Conservation (phyloP, 2,113 vertebrate species). For the Fregetta grallaria region DNA sequence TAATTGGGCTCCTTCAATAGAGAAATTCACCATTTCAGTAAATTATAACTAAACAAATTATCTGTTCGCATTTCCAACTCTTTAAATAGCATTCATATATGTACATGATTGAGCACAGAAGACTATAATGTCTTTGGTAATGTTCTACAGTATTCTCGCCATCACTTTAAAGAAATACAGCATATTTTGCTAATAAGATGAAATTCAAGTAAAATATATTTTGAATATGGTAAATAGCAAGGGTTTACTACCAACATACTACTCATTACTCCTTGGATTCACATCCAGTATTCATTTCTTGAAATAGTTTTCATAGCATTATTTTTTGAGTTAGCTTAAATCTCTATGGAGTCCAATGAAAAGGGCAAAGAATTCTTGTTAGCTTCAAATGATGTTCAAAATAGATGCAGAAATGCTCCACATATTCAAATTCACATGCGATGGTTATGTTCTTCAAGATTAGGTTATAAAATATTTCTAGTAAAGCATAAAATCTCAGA, state of each 20-base stretch:
- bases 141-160: not conserved
- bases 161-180: not conserved
- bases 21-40: not conserved
- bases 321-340: not conserved
- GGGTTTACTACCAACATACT: not conserved
- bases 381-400: not conserved
- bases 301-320: not conserved
- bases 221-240: not conserved
- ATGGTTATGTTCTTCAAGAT: not conserved
- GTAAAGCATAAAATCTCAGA: not conserved
- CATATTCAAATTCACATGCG: not conserved
- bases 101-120: not conserved
- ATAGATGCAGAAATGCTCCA: not conserved
- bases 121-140: not conserved
- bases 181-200: not conserved
- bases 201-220: not conserved
- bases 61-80: not conserved
- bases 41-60: not conserved
- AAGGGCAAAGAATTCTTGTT: not conserved
- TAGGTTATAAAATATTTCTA: not conserved
- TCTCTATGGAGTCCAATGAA: not conserved
- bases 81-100: not conserved
- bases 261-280: not conserved
- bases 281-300: not conserved
- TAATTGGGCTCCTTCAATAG: not conserved